A percentile compares a stretch with the other conserved stretches of the same genome.
Conservation (phyloP, 2,888 invertebrate species). For the Amphipyra berbera region DNA sequence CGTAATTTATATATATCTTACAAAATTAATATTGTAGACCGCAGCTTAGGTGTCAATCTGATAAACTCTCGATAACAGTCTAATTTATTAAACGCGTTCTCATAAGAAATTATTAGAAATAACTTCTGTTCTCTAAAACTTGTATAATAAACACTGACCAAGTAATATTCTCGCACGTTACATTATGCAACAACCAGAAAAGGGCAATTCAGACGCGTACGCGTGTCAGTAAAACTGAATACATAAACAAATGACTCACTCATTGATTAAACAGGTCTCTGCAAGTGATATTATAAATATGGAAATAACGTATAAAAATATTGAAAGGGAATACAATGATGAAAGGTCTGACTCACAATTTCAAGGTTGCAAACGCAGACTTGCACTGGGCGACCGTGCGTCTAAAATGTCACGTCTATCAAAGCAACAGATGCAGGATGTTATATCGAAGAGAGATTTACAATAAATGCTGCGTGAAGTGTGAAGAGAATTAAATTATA, state of each 20-base stretch:
- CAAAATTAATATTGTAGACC: background rate
- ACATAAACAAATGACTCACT: constrained; percentile 42
- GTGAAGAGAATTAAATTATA: constrained; percentile 12
- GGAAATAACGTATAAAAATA: constrained; percentile 23
- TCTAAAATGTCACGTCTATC: constrained; percentile 64
- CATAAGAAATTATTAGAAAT: background rate
- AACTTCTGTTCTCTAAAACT: background rate
- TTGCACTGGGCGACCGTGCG: constrained; percentile 70
- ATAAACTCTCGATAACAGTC: constrained; percentile 1
- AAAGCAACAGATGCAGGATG: constrained; percentile 24
- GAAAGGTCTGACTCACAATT: constrained; percentile 66
- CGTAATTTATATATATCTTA: background rate
- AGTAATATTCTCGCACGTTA: too few species aligned
- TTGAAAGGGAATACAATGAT: constrained; percentile 55
- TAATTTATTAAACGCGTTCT: background rate
- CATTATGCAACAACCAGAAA: constrained; percentile 1
- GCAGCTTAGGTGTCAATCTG: background rate
- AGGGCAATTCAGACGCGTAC: constrained; percentile 8
- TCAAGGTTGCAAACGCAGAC: constrained; percentile 55
- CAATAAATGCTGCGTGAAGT: constrained; percentile 7
- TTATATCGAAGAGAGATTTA: constrained; percentile 34
- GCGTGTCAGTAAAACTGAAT: constrained; percentile 16
- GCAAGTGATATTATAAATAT: constrained; percentile 40
- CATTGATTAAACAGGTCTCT: constrained; percentile 37
- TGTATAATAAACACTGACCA: background rate